Base-by-base conservation (phyloP, 2,113 vertebrate genomes). In the Erinaceus europaeus region DNA sequence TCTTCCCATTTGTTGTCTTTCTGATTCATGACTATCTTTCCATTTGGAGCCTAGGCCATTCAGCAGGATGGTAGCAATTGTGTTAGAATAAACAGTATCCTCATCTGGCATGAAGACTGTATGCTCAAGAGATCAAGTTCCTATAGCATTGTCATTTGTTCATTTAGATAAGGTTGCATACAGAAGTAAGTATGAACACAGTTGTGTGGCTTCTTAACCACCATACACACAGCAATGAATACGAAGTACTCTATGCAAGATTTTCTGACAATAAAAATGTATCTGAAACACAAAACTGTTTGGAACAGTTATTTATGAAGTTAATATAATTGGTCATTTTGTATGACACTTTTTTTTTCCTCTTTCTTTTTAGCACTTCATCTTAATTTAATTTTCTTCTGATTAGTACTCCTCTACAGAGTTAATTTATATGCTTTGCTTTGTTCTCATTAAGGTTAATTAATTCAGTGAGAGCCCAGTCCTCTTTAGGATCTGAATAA, bases 381-480 rank as follows among this genome's bases (percentile, higher is more conserved):
- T 84, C 85, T 89, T 79, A 67, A 55, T 76, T 91, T 88, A 46
- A 11, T 78, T 93, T 73, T 50, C 48, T 79, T 68, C 23, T 71
- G 0, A 2, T 71, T 82, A 57, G 85, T 91, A 59, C 52, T 83
- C 67, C 53, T 61, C 52, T 32, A 65, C 34, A 84, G 32, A 2
- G 29, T 48, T 92, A 42, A 82, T 78, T 90, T 72, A 42, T 29
- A 0, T 74, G 52, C 69, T 20, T 11, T 34, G 6, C 8, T 84
- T 85, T 88, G 67, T 85, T 42, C 0, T 90, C 32, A 61, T 71
- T 59, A 62, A 1, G 11, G 71, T 64, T 84, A 87, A 82, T 92
- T 48, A 36, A 89, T 92, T 76, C 40, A 76, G 67, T 50, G 93
- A 84, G 64, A 92, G 64, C 73, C 53, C 32, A 57, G n/a, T 53